These are phyloP conservation scores for Ammodytes marinus DNA, from an alignment of 2,113 vertebrate genomes.

Conservation along the genomic window DNA sequence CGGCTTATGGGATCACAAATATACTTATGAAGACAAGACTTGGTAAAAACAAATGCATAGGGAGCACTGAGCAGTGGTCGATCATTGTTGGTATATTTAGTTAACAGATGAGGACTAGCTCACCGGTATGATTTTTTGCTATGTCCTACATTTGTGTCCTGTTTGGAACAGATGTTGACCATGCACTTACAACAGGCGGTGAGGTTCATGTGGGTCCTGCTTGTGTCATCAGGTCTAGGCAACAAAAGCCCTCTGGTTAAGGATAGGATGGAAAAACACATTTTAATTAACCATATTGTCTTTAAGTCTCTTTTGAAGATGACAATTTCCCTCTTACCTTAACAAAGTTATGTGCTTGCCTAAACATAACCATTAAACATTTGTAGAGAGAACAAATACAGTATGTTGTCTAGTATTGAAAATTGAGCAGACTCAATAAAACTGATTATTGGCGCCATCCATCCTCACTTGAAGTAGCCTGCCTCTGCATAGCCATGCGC, in stretches of 20 bases:
- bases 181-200: background rate
- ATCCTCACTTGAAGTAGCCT: background rate
- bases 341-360: too few relatives aligned
- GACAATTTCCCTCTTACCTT: too few relatives aligned
- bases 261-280: background rate
- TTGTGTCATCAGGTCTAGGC: background rate
- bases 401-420: too few relatives aligned
- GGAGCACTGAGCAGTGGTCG: background rate
- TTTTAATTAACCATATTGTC: too few relatives aligned
- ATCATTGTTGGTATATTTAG: background rate
- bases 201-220: background rate
- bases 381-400: too few relatives aligned
- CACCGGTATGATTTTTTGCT: background rate
- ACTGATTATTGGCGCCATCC: background rate
- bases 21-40: background rate
- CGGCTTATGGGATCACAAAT: background rate
- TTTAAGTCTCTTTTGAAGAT: too few relatives aligned
- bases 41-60: too few relatives aligned
- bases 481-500: slow-evolving; percentile 5
- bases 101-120: background rate
- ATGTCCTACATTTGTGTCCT: background rate
- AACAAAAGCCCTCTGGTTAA: background rate
- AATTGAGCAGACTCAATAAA: background rate
- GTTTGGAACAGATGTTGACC: background rate
- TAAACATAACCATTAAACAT: too few relatives aligned